Percentiles rank a stretch among this genome's conserved stretches.
phyloP scores from a whole-genome alignment of 1,140 invertebrate genomes.

The Probaryconus sp. region DNA sequence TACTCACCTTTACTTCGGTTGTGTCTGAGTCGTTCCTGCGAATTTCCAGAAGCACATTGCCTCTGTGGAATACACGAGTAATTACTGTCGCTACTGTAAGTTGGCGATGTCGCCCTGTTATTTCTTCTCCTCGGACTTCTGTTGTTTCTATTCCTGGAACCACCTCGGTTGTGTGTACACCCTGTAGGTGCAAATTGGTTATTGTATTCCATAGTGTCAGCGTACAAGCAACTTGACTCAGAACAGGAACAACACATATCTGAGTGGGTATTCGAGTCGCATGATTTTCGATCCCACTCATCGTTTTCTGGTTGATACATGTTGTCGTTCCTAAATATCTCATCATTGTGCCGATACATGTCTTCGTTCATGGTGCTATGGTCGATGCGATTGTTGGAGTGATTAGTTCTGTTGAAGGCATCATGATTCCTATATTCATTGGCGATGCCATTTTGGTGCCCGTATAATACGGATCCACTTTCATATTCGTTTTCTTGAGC shows the following conservation, averaged over 20 bases:
- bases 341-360: constrained; percentile 72
- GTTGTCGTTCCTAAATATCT: constrained; percentile 70
- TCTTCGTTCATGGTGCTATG: constrained; percentile 68
- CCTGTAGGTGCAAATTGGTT: constrained; percentile 66
- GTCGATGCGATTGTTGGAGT: constrained; percentile 63
- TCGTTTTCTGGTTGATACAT: constrained; percentile 74
- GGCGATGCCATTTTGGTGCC: constrained; percentile 71
- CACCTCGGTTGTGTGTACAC: constrained; percentile 65
- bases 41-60: constrained; percentile 70
- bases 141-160: constrained; percentile 68
- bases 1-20: constrained; percentile 74
- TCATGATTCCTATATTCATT: constrained; percentile 70
- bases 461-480: constrained; percentile 78
- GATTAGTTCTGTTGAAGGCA: constrained; percentile 63
- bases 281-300: constrained; percentile 77
- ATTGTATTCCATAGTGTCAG: constrained; percentile 75
- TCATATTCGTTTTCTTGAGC: constrained; percentile 78
- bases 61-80: constrained; percentile 76
- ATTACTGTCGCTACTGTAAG: constrained; percentile 76
- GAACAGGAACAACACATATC: constrained; percentile 78
- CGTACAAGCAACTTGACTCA: constrained; percentile 77
- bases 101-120: constrained; percentile 72
- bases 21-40: constrained; percentile 75
- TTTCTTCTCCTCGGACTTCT: constrained; percentile 71
- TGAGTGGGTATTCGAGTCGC: constrained; percentile 76